phyloP scores from a whole-genome alignment of 2,797 vertebrate genomes.

The Luscinia megarhynchos region DNA sequence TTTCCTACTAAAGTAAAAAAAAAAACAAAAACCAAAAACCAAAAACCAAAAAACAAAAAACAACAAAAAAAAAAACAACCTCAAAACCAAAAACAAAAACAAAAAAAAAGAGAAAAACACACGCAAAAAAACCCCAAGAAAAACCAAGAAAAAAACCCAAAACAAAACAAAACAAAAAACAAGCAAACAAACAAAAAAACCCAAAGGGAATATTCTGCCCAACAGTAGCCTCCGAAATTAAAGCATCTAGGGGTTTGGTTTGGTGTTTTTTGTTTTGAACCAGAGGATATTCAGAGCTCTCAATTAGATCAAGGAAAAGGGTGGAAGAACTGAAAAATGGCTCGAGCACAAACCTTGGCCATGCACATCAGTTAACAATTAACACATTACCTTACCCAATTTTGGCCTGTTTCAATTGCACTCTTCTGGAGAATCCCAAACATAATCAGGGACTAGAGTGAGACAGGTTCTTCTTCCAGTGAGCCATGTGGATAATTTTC shows the following conservation, averaged over 20 bases:
- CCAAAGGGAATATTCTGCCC: background rate
- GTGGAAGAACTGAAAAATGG: background rate
- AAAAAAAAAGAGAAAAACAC: too few relatives aligned
- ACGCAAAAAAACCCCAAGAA: too few relatives aligned
- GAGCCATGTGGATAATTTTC: background rate
- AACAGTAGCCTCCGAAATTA: background rate
- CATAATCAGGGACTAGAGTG: background rate
- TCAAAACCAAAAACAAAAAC: background rate
- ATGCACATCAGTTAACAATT: background rate
- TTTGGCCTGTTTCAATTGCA: background rate
- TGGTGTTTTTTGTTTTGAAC: background rate
- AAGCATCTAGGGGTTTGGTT: background rate
- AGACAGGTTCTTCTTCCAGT: background rate
- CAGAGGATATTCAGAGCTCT: background rate
- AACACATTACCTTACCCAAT: background rate
- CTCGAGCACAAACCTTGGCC: background rate
- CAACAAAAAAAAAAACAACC: too few relatives aligned
- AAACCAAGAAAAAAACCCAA: too few relatives aligned
- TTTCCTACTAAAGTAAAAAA: background rate
- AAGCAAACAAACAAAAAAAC: background rate
- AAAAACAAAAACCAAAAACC: too few relatives aligned
- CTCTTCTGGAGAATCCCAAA: background rate
- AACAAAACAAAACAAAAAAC: too few relatives aligned
- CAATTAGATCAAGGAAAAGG: background rate
- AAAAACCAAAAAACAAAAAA: background rate